Evolutionary conservation across 2,113 vertebrate species (phyloP), one percentile per base, ranked within the genome.

Genomic region (Embiotoca jacksoni): DNA sequence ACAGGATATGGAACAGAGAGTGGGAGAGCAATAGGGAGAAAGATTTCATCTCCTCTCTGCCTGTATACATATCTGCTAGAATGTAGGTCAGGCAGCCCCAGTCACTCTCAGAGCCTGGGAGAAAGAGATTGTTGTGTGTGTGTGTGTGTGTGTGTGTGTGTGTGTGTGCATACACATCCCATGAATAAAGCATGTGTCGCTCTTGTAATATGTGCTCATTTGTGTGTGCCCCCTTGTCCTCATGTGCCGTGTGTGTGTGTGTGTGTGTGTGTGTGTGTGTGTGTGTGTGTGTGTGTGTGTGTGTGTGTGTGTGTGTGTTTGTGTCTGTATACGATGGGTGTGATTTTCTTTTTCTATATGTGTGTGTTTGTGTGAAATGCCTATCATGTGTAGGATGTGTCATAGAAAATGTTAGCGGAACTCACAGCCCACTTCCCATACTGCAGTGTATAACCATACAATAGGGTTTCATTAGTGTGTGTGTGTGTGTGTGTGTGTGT

Each of bases 61-160:
- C 83, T 85, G 83, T 90, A 88, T 86, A 89, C 80, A 77, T 90
- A 87, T 87, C 85, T 83, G 68, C 47, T 56, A 57, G 86, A 93
- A 94, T 94, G 92, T 95, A 94, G 94, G 93, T 95, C 93, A 94
- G 92, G 90, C 90, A 91, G 93, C 88, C 87, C 86, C 86, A 90
- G 90, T 89, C 90, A 60, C 86, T 84, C 84, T 81, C 83, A 46
- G 77, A 78, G 89, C 82, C 88, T 74, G 66, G 68, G 75, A 72
- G 88, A 81, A 87, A 71, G 66, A 86, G 69, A 79, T 74, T 68
- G 75, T 57, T 72, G 16, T 52, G 59, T 60, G 54, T 72, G 63
- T 75, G 69, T 36, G 16, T 52, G 59, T 60, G 54, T 72, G 63
- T 75, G 69, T 36, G 7, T 65, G 61, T 78, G 68, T 49, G 57